These are phyloP conservation scores for Brachypterus glaber DNA, from an alignment of 2,888 invertebrate genomes.

Conservation along the genomic window DNA sequence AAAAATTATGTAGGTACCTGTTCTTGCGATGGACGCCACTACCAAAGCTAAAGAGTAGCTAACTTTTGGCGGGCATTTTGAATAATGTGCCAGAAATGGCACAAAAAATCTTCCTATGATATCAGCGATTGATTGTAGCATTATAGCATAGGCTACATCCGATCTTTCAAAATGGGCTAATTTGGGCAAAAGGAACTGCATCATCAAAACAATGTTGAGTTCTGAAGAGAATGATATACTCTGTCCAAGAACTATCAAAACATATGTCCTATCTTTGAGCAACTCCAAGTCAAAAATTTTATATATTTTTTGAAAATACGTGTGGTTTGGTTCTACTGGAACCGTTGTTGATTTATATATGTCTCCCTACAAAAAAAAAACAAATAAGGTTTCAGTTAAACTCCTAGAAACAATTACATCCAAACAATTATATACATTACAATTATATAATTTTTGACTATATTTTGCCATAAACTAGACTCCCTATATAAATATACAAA, in stretches of 20 bases:
- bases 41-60: constrained; percentile 37
- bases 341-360: constrained; percentile 12
- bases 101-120: constrained; percentile 37
- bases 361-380: constrained; percentile 17
- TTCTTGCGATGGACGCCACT: constrained; percentile 36
- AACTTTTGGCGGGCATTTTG: constrained; percentile 32
- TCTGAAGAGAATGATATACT: constrained; percentile 43
- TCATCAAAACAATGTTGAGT: constrained; percentile 41
- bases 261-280: constrained; percentile 31
- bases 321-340: constrained; percentile 8
- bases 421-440: constrained; percentile 9
- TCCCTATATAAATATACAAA: too few species aligned
- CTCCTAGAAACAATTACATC: too few species aligned
- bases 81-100: constrained; percentile 34
- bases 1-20: constrained; percentile 28
- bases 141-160: constrained; percentile 36
- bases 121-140: constrained; percentile 37
- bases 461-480: too few species aligned
- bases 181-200: constrained; percentile 40
- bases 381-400: too few species aligned
- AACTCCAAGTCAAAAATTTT: constrained; percentile 36
- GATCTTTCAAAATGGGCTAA: constrained; percentile 32
- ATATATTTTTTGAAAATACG: too few species aligned
- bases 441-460: constrained; percentile 3
- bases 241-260: constrained; percentile 34